These are phyloP conservation scores for Dastarcus helophoroides DNA, from an alignment of 2,888 invertebrate species.

Conservation along the genomic window DNA sequence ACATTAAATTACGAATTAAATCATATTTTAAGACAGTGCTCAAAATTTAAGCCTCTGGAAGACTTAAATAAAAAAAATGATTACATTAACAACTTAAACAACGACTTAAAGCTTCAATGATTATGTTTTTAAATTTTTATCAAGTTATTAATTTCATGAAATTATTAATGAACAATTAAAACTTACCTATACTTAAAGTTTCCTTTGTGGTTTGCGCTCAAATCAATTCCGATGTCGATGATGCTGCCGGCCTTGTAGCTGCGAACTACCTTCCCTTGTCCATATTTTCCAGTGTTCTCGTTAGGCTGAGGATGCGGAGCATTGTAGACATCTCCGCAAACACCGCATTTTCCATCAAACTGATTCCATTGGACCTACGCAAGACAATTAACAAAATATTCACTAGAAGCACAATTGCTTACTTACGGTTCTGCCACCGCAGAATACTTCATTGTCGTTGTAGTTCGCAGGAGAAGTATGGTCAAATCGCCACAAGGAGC, in stretches of 20 bases:
- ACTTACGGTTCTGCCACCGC: constrained; percentile 39
- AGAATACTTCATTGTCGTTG: constrained; percentile 41
- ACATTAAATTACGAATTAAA: no score
- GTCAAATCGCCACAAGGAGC: constrained; percentile 39
- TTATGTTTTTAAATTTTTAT: no score
- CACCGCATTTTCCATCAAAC: constrained; percentile 9
- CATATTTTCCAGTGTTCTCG: constrained; percentile 9
- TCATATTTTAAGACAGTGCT: no score
- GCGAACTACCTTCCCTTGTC: constrained; percentile 4
- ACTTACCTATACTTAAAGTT: constrained; percentile 9
- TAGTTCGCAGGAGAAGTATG: constrained; percentile 30
- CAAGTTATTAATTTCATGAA: no score
- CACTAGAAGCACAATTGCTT: no score
- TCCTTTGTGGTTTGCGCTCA: constrained; percentile 8
- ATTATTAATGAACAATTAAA: no score
- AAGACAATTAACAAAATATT: no score
- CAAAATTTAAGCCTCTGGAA: no score
- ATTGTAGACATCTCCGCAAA: constrained; percentile 7
- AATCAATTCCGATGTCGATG: constrained; percentile 4
- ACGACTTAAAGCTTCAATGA: no score
- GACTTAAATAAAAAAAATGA: no score
- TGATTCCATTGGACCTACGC: constrained; percentile 8
- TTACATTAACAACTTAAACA: no score
- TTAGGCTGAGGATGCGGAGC: constrained; percentile 7
- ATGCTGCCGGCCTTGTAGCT: constrained; percentile 5